These are phyloP conservation scores for Brachionus sp. DNA, from an alignment of 1,140 invertebrate genomes.

Conservation along the genomic window DNA sequence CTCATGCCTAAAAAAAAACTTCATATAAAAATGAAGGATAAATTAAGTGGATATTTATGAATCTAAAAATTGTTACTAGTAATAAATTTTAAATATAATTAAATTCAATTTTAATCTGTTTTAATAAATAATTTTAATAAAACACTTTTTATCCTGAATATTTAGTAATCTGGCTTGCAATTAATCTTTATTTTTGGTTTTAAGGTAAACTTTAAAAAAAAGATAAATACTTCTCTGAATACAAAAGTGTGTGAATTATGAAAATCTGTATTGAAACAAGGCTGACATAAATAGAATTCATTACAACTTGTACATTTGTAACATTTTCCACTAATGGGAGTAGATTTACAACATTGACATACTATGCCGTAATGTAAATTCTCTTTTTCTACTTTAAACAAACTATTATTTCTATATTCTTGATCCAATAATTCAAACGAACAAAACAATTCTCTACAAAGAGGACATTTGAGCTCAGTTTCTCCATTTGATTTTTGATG, in stretches of 20 bases:
- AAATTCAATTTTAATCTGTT: too few relatives aligned
- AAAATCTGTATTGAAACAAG: constrained; percentile 57
- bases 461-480: constrained; percentile 55
- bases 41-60: too few relatives aligned
- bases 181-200: too few relatives aligned
- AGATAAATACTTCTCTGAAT: constrained; percentile 55
- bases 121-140: too few relatives aligned
- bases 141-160: too few relatives aligned
- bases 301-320: constrained; percentile 57
- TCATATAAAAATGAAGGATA: too few relatives aligned
- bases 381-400: constrained; percentile 47
- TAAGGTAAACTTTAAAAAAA: neutral
- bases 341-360: constrained; percentile 53
- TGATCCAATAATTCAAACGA: constrained; percentile 54
- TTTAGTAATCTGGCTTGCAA: too few relatives aligned
- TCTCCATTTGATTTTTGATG: constrained; percentile 56
- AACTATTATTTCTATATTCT: constrained; percentile 52
- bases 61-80: too few relatives aligned
- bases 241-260: constrained; percentile 57
- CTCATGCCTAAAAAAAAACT: too few relatives aligned
- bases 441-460: constrained; percentile 60
- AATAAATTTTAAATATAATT: too few relatives aligned
- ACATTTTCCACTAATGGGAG: constrained; percentile 59
- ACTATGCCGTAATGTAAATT: constrained; percentile 51
- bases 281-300: constrained; percentile 55